Conservation (phyloP, 2,888 invertebrate genomes). For the Hirtodrosophila confusa region DNA sequence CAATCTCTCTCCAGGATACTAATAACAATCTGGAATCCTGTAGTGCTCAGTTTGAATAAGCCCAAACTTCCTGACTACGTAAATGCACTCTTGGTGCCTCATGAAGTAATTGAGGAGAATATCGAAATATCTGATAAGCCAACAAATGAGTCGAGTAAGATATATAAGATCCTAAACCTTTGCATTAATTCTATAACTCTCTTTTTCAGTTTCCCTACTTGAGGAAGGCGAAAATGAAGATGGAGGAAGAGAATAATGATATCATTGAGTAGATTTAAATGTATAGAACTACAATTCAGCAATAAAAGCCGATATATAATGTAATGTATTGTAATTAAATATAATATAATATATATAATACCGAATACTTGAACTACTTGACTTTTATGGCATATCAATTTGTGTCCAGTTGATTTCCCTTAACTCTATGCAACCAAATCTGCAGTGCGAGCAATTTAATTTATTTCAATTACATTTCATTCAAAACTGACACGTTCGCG, state of each 20-base stretch:
- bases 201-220: too few relatives aligned
- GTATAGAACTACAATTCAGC: too few relatives aligned
- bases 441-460: constrained; percentile 53
- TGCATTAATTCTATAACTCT: not conserved
- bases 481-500: constrained; percentile 63
- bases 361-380: not conserved
- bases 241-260: too few relatives aligned
- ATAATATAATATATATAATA: not conserved
- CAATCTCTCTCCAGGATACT: too few relatives aligned
- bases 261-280: too few relatives aligned
- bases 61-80: constrained; percentile 20
- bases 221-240: too few relatives aligned
- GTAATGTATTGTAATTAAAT: too few relatives aligned
- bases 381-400: constrained; percentile 1
- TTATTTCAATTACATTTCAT: constrained; percentile 73
- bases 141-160: constrained; percentile 14
- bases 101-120: constrained; percentile 25
- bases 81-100: constrained; percentile 42
- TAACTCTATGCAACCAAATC: constrained; percentile 19
- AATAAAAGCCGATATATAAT: too few relatives aligned
- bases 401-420: constrained; percentile 33
- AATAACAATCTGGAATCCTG: too few relatives aligned
- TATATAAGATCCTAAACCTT: too few relatives aligned
- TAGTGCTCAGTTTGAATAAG: constrained; percentile 3
- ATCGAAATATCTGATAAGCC: constrained; percentile 18